A percentile compares a stretch with the other conserved stretches of the same genome.
phyloP scores from a whole-genome alignment of 2,888 invertebrate genomes.

The Limnephilus marmoratus region DNA sequence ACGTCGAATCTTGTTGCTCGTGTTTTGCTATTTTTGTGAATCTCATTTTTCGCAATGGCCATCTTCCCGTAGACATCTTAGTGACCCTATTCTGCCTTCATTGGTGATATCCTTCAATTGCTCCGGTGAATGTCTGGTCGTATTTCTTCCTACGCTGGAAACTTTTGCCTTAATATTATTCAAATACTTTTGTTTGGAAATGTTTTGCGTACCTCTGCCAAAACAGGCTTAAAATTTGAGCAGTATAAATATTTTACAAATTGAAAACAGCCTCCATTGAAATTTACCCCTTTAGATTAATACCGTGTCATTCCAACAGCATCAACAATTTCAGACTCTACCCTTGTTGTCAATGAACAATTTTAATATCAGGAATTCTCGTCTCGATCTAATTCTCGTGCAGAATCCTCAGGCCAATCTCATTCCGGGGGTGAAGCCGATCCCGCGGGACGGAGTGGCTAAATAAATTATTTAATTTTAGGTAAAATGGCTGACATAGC shows the following conservation, averaged over 20 bases:
- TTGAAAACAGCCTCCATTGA: constrained; percentile 17
- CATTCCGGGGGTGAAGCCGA: constrained; percentile 26
- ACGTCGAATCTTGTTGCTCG: neutral
- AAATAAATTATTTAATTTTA: constrained; percentile 65
- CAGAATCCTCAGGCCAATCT: constrained; percentile 33
- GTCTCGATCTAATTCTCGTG: constrained; percentile 44
- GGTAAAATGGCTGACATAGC: constrained; percentile 64
- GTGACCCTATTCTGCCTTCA: neutral
- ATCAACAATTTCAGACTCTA: constrained; percentile 35
- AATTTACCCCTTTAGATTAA: constrained; percentile 36
- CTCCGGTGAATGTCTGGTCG: neutral
- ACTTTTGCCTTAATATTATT: neutral
- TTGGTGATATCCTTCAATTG: neutral
- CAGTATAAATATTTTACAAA: constrained; percentile 14
- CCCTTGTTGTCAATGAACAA: constrained; percentile 40
- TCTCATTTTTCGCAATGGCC: neutral
- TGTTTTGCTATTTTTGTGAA: neutral
- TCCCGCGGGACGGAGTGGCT: constrained; percentile 57
- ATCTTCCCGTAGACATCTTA: neutral
- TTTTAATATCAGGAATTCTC: constrained; percentile 44
- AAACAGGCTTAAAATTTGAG: neutral
- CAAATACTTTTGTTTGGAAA: neutral
- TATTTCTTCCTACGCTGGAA: neutral
- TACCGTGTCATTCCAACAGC: constrained; percentile 23
- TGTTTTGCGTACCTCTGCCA: neutral